Evolutionary conservation across 2,888 invertebrate genomes (phyloP).

Genomic region (Cheilosia vernalis): DNA sequence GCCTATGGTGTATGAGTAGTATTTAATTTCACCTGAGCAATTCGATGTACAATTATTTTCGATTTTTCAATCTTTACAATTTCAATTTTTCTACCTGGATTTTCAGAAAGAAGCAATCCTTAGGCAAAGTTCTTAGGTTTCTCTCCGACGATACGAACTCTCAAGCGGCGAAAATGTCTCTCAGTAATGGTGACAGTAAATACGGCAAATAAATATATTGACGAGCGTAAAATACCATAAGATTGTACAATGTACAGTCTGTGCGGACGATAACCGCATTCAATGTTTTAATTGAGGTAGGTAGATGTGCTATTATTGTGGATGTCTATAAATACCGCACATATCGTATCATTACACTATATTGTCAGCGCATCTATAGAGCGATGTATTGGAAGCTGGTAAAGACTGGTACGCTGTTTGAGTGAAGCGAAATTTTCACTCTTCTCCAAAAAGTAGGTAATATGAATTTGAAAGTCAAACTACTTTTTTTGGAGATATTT

Average conservation of each 20-base stretch:
- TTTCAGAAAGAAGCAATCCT: constrained; percentile 25
- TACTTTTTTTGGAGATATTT: no score
- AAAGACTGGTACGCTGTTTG: no score
- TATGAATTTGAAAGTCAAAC: no score
- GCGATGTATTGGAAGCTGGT: no score
- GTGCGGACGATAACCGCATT: neutral
- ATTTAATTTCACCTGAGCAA: constrained; percentile 63
- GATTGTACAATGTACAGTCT: neutral
- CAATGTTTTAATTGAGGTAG: constrained; percentile 10
- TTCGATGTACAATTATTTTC: constrained; percentile 27
- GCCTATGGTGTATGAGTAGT: constrained; percentile 39
- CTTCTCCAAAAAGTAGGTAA: no score
- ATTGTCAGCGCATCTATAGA: no score
- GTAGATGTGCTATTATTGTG: neutral
- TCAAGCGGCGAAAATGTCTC: constrained; percentile 58
- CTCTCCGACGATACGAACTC: constrained; percentile 43
- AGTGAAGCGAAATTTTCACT: no score
- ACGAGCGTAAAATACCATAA: constrained; percentile 8
- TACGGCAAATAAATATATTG: constrained; percentile 46
- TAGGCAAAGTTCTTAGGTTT: constrained; percentile 21
- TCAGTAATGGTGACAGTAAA: constrained; percentile 62
- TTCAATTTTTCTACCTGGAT: constrained; percentile 46
- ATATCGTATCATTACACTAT: no score
- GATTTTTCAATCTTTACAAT: constrained; percentile 37
- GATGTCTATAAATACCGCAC: neutral